Conservation (phyloP, 2,797 vertebrate genomes). For the Eutrigla gurnardus region DNA sequence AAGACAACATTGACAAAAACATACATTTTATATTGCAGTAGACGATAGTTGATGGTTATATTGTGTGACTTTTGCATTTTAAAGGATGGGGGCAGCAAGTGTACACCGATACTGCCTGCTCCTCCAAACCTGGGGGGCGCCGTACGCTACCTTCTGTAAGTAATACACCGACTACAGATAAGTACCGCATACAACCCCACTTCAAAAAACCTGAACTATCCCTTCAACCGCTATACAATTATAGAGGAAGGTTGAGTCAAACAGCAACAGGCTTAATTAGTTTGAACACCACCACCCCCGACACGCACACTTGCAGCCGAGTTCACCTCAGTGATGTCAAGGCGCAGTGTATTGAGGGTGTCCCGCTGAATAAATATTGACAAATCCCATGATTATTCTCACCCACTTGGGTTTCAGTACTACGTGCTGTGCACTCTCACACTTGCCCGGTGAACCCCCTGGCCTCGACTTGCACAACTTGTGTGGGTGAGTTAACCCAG, state of each 20-base stretch:
- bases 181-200: too few relatives aligned
- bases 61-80: too few relatives aligned
- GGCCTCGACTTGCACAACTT: conserved; percentile 32
- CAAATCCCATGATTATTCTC: conserved; percentile 69
- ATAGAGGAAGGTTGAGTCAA: conserved; percentile 39
- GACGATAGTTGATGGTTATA: too few relatives aligned
- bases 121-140: too few relatives aligned
- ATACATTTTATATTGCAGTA: too few relatives aligned
- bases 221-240: conserved; percentile 36
- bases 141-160: neutral
- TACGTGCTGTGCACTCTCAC: conserved; percentile 14
- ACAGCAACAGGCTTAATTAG: conserved; percentile 40
- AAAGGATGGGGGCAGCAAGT: too few relatives aligned
- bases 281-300: conserved; percentile 28
- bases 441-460: conserved; percentile 34
- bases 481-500: conserved; percentile 27
- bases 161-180: neutral
- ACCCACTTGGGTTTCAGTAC: conserved; percentile 56
- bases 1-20: too few relatives aligned
- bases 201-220: too few relatives aligned
- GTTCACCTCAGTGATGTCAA: conserved; percentile 24
- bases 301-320: conserved; percentile 1
- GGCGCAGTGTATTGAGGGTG: conserved; percentile 47
- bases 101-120: too few relatives aligned
- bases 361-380: conserved; percentile 66